Evolutionary conservation across 2,888 invertebrate genomes (phyloP), one percentile per base, ranked within the genome.

Genomic region (Abrostola tripartita): DNA sequence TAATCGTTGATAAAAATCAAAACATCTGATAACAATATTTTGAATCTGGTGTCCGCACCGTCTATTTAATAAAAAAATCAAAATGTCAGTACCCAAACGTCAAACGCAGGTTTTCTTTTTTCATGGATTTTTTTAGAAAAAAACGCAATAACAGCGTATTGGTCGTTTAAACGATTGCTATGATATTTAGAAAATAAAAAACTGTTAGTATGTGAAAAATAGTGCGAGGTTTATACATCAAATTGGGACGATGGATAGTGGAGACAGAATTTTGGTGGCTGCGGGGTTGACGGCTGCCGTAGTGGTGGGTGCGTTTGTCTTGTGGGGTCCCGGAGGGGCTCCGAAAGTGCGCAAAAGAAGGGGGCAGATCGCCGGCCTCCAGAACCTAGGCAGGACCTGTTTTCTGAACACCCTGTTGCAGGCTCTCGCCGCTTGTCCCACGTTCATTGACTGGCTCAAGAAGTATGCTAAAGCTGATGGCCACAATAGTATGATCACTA

Each of bases 361-460:
- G 81, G 98, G 98, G 35, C 96, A 97, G 87, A 96, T 98, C 59
- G 96, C 97, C 37, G 99, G 99, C 8, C 95, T 99, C 42, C 97
- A 97, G 76, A 99, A 99, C 93, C 95, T 98, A 72, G 99, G 99
- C 49, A 97, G 98, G 78, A 98, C 98, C 0, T 99, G 99, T 90
- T 99, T 99, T 88, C 93, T 99, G 60, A 99, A 99, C 92, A 97
- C 98, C 0, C 93, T 99, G 52, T 94, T 99, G 37, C 99, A 99
- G 93, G 97, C 98, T 2, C 92, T 99, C 76, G 98, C 98, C 36
- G 97, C 98, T 5, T 98, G 98, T 88, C 97, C 98, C 42, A 96
- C 96, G 68, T 97, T 99, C 85, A 96, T 97, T 65, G 95, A 96
- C 11, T 99, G 99, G 99, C 92, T 99, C 38, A 96, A 96, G 80